A percentile compares a stretch with the other conserved stretches of the same genome.
Conservation (phyloP, 2,797 vertebrate genomes). For the Loriculus beryllinus region DNA sequence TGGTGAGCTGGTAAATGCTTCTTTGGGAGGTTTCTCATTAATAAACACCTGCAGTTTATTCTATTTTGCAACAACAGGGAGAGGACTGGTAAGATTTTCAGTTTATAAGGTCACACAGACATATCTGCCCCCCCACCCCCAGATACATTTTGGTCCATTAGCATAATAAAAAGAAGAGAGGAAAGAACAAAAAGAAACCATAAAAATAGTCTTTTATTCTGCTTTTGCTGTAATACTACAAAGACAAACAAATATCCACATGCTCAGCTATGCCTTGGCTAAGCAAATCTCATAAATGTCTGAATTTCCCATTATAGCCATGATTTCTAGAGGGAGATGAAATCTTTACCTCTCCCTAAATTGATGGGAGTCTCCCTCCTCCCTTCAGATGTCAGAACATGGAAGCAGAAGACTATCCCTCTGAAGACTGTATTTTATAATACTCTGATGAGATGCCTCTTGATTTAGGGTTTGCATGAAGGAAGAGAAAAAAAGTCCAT, state of each 20-base stretch:
- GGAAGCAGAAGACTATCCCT: constrained; percentile 1
- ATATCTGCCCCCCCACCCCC: neutral
- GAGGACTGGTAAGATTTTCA: neutral
- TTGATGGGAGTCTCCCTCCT: constrained; percentile 54
- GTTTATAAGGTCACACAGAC: neutral
- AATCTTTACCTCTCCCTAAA: constrained; percentile 56
- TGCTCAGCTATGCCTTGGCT: neutral
- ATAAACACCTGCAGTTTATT: neutral
- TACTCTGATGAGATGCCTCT: constrained; percentile 50
- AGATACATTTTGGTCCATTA: neutral
- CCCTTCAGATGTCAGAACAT: constrained; percentile 36
- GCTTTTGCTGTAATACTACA: neutral
- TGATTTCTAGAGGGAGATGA: constrained; percentile 52
- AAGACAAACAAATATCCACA: neutral
- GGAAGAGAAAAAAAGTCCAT: neutral
- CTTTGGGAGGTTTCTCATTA: neutral
- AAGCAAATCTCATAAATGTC: constrained; percentile 47
- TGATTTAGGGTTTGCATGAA: constrained; percentile 54
- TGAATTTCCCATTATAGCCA: constrained; percentile 15
- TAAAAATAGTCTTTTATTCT: neutral
- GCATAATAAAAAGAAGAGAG: rapidly evolving
- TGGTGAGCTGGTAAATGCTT: neutral
- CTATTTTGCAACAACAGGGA: neutral
- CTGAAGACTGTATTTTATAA: constrained; percentile 54
- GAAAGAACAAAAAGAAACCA: rapidly evolving